These are phyloP conservation scores for Struthidea cinerea DNA, from an alignment of 2,113 vertebrate genomes.

Conservation along the genomic window DNA sequence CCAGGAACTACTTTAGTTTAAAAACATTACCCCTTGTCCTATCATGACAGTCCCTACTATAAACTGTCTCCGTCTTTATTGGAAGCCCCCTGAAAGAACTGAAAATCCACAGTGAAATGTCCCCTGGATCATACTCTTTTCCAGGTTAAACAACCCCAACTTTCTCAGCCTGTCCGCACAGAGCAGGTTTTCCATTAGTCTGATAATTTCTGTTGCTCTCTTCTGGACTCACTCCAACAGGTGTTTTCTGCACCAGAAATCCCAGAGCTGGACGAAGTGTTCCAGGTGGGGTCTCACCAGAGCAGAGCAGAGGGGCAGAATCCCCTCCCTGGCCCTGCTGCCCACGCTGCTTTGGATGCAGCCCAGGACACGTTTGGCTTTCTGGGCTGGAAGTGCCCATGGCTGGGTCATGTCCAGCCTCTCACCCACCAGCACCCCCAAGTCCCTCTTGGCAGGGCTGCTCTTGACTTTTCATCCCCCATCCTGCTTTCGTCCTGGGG, in stretches of 20 bases:
- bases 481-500: fast-evolving
- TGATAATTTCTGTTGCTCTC: background rate
- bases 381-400: background rate
- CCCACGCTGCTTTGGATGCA: background rate
- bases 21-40: background rate
- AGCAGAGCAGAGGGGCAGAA: background rate
- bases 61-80: background rate
- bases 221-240: fast-evolving
- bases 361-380: fast-evolving
- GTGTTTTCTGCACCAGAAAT: background rate
- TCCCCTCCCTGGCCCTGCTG: background rate
- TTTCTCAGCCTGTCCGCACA: background rate
- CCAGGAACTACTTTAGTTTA: background rate
- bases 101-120: background rate
- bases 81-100: background rate
- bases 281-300: background rate
- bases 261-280: background rate
- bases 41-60: fast-evolving
- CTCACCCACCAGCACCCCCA: background rate
- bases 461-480: background rate
- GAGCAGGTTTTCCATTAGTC: background rate
- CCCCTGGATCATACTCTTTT: background rate
- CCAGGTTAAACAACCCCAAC: background rate
- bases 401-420: background rate
- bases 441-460: fast-evolving